A percentile compares a stretch with the other conserved stretches of the same genome.
These are phyloP conservation scores for Teleogryllus occipitalis DNA, from an alignment of 1,140 invertebrate species.

Conservation along the genomic window DNA sequence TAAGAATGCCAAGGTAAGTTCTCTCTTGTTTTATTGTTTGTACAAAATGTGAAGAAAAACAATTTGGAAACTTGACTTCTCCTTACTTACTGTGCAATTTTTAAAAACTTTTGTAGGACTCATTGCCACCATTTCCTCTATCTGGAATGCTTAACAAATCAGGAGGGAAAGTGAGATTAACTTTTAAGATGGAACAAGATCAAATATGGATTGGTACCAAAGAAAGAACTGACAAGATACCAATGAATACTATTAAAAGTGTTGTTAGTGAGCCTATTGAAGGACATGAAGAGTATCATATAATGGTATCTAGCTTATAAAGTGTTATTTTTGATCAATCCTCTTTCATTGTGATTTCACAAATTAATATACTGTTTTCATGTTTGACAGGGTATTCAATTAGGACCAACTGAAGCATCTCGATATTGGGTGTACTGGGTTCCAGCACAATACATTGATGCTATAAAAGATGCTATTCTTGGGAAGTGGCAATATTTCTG, in stretches of 20 bases:
- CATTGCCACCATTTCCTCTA: slow-evolving; percentile 70
- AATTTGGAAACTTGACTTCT: neutral
- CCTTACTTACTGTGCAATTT: slow-evolving; percentile 16
- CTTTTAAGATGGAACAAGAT: slow-evolving; percentile 86
- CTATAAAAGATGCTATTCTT: slow-evolving; percentile 84
- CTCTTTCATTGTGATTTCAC: too few species aligned
- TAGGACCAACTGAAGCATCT: slow-evolving; percentile 81
- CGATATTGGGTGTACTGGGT: slow-evolving; percentile 94
- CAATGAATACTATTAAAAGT: slow-evolving; percentile 84
- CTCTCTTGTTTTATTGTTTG: too few species aligned
- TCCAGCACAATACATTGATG: slow-evolving; percentile 82
- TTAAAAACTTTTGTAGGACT: slow-evolving; percentile 49
- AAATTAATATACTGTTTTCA: slow-evolving; percentile 20
- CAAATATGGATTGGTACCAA: slow-evolving; percentile 92
- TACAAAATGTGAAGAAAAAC: neutral
- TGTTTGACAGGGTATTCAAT: slow-evolving; percentile 61
- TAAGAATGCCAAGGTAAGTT: slow-evolving; percentile 60
- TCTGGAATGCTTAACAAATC: slow-evolving; percentile 87
- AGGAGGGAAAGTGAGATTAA: slow-evolving; percentile 86
- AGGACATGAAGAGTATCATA: slow-evolving; percentile 86
- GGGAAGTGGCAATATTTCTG: slow-evolving; percentile 82
- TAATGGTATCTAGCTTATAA: slow-evolving; percentile 59
- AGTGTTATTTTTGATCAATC: neutral
- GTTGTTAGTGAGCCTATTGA: slow-evolving; percentile 77
- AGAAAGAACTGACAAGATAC: slow-evolving; percentile 86